These are phyloP conservation scores for Synchiropus splendidus DNA, from an alignment of 2,113 vertebrate species.

Conservation along the genomic window DNA sequence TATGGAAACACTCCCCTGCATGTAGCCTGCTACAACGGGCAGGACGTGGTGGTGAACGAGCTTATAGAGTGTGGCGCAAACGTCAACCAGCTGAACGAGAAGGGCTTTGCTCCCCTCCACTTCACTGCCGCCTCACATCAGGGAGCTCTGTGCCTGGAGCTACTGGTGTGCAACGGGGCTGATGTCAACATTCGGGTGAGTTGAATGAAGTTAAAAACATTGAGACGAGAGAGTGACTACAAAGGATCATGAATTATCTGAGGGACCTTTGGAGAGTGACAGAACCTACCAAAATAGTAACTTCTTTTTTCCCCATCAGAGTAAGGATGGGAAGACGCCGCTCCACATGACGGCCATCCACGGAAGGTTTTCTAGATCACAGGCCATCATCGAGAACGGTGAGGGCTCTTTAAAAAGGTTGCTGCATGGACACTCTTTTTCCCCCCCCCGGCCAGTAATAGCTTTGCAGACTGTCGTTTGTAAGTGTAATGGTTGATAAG, in stretches of 20 bases:
- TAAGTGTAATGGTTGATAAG: neutral
- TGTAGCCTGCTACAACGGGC: conserved; percentile 95
- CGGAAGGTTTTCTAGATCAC: conserved; percentile 95
- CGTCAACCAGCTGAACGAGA: conserved; percentile 94
- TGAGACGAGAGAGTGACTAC: too few species aligned
- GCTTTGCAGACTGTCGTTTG: too few species aligned
- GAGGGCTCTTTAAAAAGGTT: conserved; percentile 32
- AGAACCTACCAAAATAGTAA: too few species aligned
- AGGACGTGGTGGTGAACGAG: conserved; percentile 96
- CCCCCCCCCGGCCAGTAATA: too few species aligned
- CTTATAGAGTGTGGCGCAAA: conserved; percentile 93
- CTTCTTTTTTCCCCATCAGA: conserved; percentile 61
- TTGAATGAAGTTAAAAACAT: too few species aligned
- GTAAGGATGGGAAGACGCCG: conserved; percentile 97
- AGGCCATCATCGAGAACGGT: conserved; percentile 97
- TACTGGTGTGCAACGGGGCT: conserved; percentile 89
- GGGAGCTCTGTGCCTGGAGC: conserved; percentile 89
- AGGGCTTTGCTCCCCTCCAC: conserved; percentile 91
- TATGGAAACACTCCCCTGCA: conserved; percentile 95
- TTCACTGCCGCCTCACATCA: conserved; percentile 94
- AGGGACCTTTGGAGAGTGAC: too few species aligned
- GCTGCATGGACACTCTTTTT: neutral
- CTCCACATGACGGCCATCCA: conserved; percentile 98
- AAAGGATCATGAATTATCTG: too few species aligned
- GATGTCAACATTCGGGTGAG: conserved; percentile 93